Percentiles rank a stretch among this genome's conserved stretches.
Evolutionary conservation across 35 echinoderm and acorn worm genomes (phyloP).

Genomic region (Amphiura filiformis): DNA sequence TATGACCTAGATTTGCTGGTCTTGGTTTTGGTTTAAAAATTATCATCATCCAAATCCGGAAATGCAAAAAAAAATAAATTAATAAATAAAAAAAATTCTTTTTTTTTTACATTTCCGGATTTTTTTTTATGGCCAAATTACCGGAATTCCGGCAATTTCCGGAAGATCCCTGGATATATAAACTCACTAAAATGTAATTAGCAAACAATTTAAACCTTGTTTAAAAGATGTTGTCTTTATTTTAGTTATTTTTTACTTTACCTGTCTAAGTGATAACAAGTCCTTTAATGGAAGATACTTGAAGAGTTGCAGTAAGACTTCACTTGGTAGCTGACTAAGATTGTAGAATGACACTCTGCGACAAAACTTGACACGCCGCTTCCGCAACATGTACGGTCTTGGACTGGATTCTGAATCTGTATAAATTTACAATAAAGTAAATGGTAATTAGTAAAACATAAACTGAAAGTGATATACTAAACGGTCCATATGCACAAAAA

Average conservation of each 20-base stretch:
- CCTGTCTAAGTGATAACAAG: constrained; percentile 5
- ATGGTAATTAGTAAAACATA: background rate
- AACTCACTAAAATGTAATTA: too few species aligned
- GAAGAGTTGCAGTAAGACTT: constrained; percentile 23
- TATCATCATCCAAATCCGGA: too few species aligned
- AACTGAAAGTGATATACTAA: background rate
- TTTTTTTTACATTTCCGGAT: too few species aligned
- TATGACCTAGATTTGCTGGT: too few species aligned
- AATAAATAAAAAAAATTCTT: too few species aligned
- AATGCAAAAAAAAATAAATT: too few species aligned
- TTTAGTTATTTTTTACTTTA: background rate
- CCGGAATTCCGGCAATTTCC: background rate
- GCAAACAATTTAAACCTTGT: too few species aligned
- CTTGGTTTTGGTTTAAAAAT: too few species aligned
- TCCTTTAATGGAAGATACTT: constrained; percentile 24
- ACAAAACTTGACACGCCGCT: background rate
- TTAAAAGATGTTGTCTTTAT: too few species aligned
- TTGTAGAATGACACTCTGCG: constrained; percentile 7
- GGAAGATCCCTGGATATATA: background rate
- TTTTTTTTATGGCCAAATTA: too few species aligned
- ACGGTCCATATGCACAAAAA: background rate
- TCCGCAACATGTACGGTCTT: background rate
- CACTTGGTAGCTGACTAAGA: background rate
- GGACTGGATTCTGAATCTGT: background rate
- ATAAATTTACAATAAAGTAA: background rate